These are phyloP conservation scores for Drosophila glabriapex DNA, from an alignment of 2,888 invertebrate genomes.

Conservation along the genomic window DNA sequence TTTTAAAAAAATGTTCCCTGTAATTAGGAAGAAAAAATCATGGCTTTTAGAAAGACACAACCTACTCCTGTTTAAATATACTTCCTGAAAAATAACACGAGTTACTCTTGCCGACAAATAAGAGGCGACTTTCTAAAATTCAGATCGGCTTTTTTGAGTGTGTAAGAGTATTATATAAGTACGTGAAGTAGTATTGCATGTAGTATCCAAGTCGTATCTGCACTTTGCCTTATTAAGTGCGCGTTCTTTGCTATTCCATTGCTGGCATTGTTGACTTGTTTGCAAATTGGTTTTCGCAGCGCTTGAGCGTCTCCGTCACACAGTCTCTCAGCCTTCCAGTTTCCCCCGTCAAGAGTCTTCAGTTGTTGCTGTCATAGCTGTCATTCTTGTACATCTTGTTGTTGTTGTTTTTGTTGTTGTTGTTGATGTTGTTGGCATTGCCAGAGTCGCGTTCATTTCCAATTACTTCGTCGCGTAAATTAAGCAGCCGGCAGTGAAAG, in stretches of 20 bases:
- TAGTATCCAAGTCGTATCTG: constrained; percentile 33
- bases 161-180: constrained; percentile 5
- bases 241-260: constrained; percentile 53
- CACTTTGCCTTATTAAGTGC: constrained; percentile 75
- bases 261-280: constrained; percentile 75
- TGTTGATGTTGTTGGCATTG: constrained; percentile 35
- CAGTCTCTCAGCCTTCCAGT: constrained; percentile 13
- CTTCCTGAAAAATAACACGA: background rate
- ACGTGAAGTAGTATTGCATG: constrained; percentile 4
- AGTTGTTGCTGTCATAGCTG: constrained; percentile 43
- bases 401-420: background rate
- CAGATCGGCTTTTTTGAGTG: background rate
- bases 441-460: constrained; percentile 55
- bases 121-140: background rate
- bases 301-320: constrained; percentile 41
- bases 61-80: background rate
- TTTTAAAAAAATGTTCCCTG: background rate
- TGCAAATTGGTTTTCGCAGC: constrained; percentile 77
- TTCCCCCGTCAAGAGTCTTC: constrained; percentile 7
- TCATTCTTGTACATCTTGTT: constrained; percentile 41
- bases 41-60: background rate
- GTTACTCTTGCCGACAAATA: background rate
- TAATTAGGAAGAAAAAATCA: background rate
- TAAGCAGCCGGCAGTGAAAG: constrained; percentile 60
- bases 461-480: constrained; percentile 75